Percentiles rank a stretch among this genome's conserved stretches.
These are phyloP conservation scores for roundworm (Caenorhabditis elegans) DNA, from an alignment of 1,140 invertebrate genomes.

Conservation along the genomic window DNA sequence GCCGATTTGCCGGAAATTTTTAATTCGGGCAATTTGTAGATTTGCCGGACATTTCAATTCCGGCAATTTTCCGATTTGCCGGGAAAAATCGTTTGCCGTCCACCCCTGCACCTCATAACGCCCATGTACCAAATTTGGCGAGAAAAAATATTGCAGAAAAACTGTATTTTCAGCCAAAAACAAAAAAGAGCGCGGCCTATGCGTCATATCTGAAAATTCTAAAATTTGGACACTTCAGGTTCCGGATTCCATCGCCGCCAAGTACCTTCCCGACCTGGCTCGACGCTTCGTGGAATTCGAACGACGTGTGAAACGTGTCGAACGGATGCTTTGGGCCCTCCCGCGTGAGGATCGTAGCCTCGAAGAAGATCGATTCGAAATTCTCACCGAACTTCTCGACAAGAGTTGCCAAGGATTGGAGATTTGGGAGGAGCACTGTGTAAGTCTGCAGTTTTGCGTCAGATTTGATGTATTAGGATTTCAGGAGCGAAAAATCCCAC, in stretches of 20 bases:
- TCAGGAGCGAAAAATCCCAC: constrained; percentile 46
- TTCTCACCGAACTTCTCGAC: constrained; percentile 56
- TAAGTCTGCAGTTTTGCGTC: no score
- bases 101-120: no score
- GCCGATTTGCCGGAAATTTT: no score
- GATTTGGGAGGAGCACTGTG: constrained; percentile 56
- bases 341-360: constrained; percentile 53
- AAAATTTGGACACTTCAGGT: not conserved
- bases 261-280: constrained; percentile 46
- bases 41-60: no score
- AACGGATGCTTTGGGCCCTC: constrained; percentile 43
- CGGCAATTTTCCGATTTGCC: no score
- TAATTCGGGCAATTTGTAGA: no score
- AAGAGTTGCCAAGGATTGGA: constrained; percentile 59
- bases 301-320: constrained; percentile 52
- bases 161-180: no score
- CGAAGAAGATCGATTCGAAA: constrained; percentile 60
- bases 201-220: not conserved
- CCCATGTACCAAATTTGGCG: no score
- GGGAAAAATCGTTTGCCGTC: no score
- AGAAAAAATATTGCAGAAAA: no score
- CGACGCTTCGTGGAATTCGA: constrained; percentile 52
- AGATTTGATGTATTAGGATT: no score
- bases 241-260: constrained; percentile 14
- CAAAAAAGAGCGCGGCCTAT: no score